Percentiles rank a stretch among this genome's conserved stretches.
Conservation (phyloP, 2,888 invertebrate species). For the Philaethria dido region DNA sequence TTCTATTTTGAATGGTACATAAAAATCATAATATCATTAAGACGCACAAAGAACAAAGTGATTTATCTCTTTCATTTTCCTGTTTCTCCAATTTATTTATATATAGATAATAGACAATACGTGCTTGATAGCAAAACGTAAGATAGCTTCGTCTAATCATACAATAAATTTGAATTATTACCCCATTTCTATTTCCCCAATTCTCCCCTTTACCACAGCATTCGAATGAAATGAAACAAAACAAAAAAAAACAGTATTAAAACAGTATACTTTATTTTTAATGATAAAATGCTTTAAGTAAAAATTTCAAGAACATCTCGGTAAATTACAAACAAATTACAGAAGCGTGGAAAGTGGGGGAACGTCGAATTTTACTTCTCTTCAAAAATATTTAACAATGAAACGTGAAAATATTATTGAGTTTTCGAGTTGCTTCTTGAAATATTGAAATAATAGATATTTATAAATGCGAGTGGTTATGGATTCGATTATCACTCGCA, state of each 20-base stretch:
- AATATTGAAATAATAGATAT: no score
- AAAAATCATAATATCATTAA: no score
- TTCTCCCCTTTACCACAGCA: neutral
- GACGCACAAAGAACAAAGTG: no score
- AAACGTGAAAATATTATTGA: conserved; percentile 13
- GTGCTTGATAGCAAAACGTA: no score
- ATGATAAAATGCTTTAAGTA: conserved; percentile 12
- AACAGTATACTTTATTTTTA: neutral
- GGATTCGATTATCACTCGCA: no score
- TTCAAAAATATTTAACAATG: conserved; percentile 8
- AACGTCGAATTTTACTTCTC: neutral
- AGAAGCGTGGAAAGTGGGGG: neutral
- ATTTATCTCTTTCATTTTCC: no score
- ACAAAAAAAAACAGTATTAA: neutral
- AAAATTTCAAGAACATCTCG: conserved; percentile 11
- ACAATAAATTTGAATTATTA: no score
- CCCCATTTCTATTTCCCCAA: neutral
- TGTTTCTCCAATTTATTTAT: no score
- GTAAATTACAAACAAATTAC: conserved; percentile 17
- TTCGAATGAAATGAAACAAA: neutral
- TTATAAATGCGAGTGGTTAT: neutral
- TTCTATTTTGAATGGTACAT: no score
- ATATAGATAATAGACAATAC: no score
- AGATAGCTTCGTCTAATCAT: no score
- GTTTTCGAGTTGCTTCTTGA: neutral